phyloP scores from a whole-genome alignment of 2,797 vertebrate species.

The Lemur catta region DNA sequence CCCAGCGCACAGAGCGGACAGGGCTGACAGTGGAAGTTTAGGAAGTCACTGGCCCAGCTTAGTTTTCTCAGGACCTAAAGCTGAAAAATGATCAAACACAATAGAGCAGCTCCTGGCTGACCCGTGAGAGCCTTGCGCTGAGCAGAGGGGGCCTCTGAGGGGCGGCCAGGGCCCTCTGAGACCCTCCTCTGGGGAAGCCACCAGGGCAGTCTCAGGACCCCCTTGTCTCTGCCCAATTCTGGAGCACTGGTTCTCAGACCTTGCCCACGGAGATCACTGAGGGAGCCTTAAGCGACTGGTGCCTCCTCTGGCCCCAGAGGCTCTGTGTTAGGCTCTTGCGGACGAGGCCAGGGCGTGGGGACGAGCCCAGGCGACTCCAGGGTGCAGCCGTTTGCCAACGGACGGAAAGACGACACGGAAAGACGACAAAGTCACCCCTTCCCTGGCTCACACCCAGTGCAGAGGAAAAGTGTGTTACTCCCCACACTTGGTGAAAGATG shows the following conservation, averaged over 20 bases:
- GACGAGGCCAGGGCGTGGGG: not conserved
- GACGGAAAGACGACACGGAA: not conserved
- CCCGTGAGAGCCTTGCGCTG: not conserved
- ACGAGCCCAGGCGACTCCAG: not conserved
- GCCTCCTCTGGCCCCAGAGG: not conserved
- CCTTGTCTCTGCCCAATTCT: not conserved
- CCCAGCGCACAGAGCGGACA: not conserved
- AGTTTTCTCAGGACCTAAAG: not conserved
- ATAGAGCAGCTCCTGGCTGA: not conserved
- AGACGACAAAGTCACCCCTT: not conserved
- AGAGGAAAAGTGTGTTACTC: not conserved
- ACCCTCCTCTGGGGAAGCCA: not conserved
- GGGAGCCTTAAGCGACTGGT: not conserved
- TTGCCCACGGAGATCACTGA: not conserved
- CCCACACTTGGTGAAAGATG: not conserved
- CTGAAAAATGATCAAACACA: not conserved
- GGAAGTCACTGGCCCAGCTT: not conserved
- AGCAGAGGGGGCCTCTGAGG: not conserved
- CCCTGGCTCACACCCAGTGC: not conserved
- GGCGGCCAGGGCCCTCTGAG: not conserved
- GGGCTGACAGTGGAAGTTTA: not conserved
- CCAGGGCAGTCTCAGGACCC: not conserved
- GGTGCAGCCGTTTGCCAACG: slow-evolving; percentile 26
- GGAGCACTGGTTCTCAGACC: not conserved
- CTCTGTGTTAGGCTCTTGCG: not conserved